phyloP scores from a whole-genome alignment of 2,797 vertebrate genomes.

The Pygocentrus nattereri region DNA sequence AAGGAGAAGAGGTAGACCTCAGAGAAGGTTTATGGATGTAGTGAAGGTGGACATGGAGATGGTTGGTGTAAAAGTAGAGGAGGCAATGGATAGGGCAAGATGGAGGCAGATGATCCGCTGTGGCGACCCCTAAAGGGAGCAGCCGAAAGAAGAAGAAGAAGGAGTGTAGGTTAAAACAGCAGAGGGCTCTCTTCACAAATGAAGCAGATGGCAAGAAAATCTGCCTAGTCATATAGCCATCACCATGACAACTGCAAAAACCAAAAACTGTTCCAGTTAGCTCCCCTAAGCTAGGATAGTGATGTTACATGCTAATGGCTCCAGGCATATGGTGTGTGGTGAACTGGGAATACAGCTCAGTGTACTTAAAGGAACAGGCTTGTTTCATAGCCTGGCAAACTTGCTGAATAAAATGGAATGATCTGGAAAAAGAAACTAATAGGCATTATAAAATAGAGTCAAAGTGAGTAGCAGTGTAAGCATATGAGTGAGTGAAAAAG shows the following conservation, averaged over 20 bases:
- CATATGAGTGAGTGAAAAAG: neutral
- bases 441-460: neutral
- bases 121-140: too few species aligned
- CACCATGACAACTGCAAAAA: neutral
- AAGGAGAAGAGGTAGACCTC: too few species aligned
- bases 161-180: neutral
- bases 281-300: neutral
- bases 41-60: too few species aligned
- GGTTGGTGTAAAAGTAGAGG: too few species aligned
- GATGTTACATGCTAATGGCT: slow-evolving; percentile 20
- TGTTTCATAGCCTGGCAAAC: neutral
- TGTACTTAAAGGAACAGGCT: neutral
- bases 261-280: neutral
- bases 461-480: neutral
- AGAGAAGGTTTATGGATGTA: too few species aligned
- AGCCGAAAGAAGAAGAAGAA: too few species aligned
- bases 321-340: neutral
- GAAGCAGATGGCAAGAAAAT: neutral
- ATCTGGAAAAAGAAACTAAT: neutral
- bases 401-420: neutral
- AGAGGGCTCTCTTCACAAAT: neutral
- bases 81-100: too few species aligned
- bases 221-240: slow-evolving; percentile 3
- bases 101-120: too few species aligned
- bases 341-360: neutral